A percentile compares a stretch with the other conserved stretches of the same genome.
Evolutionary conservation across 2,888 invertebrate genomes (phyloP).

Genomic region (Zonitis immaculata): DNA sequence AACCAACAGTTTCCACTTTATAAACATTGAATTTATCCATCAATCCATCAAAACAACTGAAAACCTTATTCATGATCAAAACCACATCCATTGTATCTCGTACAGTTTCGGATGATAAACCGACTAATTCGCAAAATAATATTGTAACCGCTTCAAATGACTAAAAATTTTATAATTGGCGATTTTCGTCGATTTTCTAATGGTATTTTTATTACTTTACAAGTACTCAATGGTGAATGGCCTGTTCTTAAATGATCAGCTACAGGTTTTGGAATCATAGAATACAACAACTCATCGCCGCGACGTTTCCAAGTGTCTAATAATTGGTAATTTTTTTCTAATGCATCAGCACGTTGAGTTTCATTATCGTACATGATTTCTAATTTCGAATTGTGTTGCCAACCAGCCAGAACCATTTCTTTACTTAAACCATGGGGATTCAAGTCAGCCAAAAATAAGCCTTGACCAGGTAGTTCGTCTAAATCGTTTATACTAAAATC

Average conservation of each 20-base stretch:
- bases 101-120: slow-evolving; percentile 54
- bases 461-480: slow-evolving; percentile 73
- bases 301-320: slow-evolving; percentile 79
- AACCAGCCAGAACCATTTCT: slow-evolving; percentile 75
- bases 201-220: slow-evolving; percentile 64
- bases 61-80: slow-evolving; percentile 75
- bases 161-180: no score
- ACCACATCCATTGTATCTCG: slow-evolving; percentile 70
- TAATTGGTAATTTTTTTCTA: slow-evolving; percentile 70
- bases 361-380: slow-evolving; percentile 78
- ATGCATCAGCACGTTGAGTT: slow-evolving; percentile 67
- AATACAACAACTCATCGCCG: slow-evolving; percentile 79
- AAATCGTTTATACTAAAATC: slow-evolving; percentile 63
- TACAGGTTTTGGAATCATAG: slow-evolving; percentile 83
- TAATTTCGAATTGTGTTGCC: slow-evolving; percentile 74
- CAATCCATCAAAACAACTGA: slow-evolving; percentile 75
- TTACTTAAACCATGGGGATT: slow-evolving; percentile 78
- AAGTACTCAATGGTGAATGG: slow-evolving; percentile 69
- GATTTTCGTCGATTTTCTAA: no score
- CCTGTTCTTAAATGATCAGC: slow-evolving; percentile 74
- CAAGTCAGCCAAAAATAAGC: slow-evolving; percentile 72
- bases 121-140: slow-evolving; percentile 66
- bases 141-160: slow-evolving; percentile 70
- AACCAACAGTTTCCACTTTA: slow-evolving; percentile 89
- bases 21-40: slow-evolving; percentile 79